Evolutionary conservation across 2,113 vertebrate genomes (phyloP).

Genomic region (Taurulus bubalis): DNA sequence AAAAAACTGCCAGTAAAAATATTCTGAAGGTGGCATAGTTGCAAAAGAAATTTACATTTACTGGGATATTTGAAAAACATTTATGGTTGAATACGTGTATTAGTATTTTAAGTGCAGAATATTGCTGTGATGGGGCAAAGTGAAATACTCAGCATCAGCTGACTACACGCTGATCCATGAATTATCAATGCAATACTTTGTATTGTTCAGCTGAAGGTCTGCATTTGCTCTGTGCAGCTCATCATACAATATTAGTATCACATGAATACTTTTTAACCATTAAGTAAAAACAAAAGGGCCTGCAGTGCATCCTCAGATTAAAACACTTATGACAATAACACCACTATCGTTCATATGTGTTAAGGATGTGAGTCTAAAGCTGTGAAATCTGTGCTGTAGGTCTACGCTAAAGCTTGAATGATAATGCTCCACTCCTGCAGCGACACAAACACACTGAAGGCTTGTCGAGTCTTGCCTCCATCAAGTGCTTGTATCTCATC

Average conservation of each 20-base stretch:
- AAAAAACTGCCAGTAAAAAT: slow-evolving; percentile 36
- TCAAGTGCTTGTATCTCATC: slow-evolving; percentile 41
- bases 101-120: slow-evolving; percentile 10
- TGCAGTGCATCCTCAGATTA: neutral
- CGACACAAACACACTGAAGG: slow-evolving; percentile 28
- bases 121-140: neutral
- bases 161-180: neutral
- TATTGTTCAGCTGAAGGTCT: slow-evolving; percentile 4
- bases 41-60: slow-evolving; percentile 25
- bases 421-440: neutral
- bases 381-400: neutral
- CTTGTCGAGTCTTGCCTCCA: slow-evolving; percentile 35
- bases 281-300: neutral
- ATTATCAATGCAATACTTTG: neutral
- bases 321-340: neutral
- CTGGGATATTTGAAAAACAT: neutral
- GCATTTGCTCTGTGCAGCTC: neutral
- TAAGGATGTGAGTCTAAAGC: neutral
- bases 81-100: slow-evolving; percentile 2
- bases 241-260: neutral
- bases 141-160: neutral
- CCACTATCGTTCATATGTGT: neutral
- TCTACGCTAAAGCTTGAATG: neutral
- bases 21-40: slow-evolving; percentile 30
- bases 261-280: neutral